Conservation (phyloP, 2,797 vertebrate species). For the Bryconaethiops microstoma region DNA sequence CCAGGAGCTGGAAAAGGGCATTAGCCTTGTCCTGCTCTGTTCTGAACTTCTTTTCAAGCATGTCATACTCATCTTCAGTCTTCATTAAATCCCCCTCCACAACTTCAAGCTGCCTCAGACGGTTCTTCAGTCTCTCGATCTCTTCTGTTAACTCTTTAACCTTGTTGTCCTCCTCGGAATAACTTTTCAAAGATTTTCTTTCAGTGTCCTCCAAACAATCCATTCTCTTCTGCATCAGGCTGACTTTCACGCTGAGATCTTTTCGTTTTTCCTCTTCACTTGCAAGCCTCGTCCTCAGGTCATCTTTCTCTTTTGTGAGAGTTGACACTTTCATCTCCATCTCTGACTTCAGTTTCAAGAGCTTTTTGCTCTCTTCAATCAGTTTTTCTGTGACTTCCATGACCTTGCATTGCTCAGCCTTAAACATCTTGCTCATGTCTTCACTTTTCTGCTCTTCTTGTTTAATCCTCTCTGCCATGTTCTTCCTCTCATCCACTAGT, state of each 20-base stretch:
- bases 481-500: conserved; percentile 92
- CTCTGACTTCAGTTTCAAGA: conserved; percentile 92
- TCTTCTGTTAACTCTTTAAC: conserved; percentile 87
- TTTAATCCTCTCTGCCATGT: conserved; percentile 89
- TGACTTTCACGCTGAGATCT: conserved; percentile 77
- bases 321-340: conserved; percentile 87
- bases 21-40: conserved; percentile 94
- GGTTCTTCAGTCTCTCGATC: conserved; percentile 87
- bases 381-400: conserved; percentile 95
- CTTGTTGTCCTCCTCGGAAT: conserved; percentile 84
- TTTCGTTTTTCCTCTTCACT: conserved; percentile 81
- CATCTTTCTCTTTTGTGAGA: conserved; percentile 84
- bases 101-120: conserved; percentile 92
- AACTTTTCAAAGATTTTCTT: conserved; percentile 76
- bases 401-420: conserved; percentile 91
- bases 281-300: conserved; percentile 80
- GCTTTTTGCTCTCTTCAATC: conserved; percentile 96
- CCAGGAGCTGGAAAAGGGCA: conserved; percentile 84
- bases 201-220: conserved; percentile 84
- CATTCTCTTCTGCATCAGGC: conserved; percentile 81
- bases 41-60: conserved; percentile 91
- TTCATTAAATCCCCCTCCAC: conserved; percentile 96
- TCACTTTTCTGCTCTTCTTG: conserved; percentile 89
- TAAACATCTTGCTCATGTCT: conserved; percentile 83
- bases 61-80: conserved; percentile 94